Evolutionary conservation across 2,888 invertebrate genomes (phyloP).

Genomic region (Chloromyia formosa): DNA sequence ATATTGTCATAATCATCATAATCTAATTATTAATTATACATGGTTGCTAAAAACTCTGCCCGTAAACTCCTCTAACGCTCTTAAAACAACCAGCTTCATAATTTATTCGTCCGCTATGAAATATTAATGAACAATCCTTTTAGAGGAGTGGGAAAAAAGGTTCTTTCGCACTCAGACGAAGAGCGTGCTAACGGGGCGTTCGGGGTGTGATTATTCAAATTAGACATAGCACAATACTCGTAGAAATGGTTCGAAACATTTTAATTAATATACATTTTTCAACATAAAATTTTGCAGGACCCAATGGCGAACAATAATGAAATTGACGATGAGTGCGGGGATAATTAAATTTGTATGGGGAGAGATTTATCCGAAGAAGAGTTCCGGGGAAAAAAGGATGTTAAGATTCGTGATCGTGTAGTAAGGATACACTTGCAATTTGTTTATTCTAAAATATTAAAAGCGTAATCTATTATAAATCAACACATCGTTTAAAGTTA

Average conservation of each 20-base stretch:
- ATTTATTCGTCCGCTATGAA: neutral
- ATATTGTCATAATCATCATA: neutral
- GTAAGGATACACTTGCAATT: neutral
- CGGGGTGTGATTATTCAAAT: neutral
- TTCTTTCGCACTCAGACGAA: neutral
- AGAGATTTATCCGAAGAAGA: neutral
- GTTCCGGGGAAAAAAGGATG: neutral
- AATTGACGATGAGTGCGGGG: neutral
- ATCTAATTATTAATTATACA: neutral
- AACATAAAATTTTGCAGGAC: neutral
- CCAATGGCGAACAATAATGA: neutral
- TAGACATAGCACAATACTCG: neutral
- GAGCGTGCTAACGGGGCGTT: neutral
- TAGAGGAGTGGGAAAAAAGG: neutral
- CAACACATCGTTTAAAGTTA: too few relatives aligned
- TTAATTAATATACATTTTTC: constrained; percentile 4
- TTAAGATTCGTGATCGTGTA: too few relatives aligned
- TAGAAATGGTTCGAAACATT: neutral
- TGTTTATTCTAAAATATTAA: too few relatives aligned
- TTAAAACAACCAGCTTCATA: neutral
- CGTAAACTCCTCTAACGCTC: neutral
- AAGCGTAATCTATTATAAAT: too few relatives aligned
- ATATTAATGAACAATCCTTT: constrained; percentile 2
- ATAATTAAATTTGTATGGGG: neutral
- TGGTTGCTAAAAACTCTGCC: neutral